Evolutionary conservation across 2,113 vertebrate species (phyloP), one percentile per base, ranked within the genome.

Genomic region (Hippopotamus amphibius): DNA sequence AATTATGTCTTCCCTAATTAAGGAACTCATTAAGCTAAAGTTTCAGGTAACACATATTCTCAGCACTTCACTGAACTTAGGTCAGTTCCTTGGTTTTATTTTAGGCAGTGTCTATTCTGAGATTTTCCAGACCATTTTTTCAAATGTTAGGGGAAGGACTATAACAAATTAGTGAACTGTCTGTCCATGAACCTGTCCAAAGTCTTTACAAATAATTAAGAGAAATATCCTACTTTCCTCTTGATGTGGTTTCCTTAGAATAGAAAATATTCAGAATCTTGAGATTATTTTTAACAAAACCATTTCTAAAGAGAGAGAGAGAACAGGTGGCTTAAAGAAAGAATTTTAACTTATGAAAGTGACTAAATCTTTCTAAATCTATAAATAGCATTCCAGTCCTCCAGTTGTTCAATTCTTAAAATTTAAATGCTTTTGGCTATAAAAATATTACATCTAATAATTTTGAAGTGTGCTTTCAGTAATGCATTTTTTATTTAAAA

Each of bases 381-480:
- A 96, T 94, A 97, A 92, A 94, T 94, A 96, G 46, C 63, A 89
- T 93, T 53, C 69, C 41, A 97, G 37, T 91, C 68, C 30, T 97
- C 80, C 72, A 96, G 68, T 95, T 96, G 65, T 97, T 98, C 92
- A 88, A 92, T 92, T 92, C 46, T 93, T 96, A 98, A 97, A 94
- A 74, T 93, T 97, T 97, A 93, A 97, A 95, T 92, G 65, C 46
- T 98, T 98, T 97, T 95, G 96, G 90, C 50, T 96, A 95, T 88
- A 93, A 98, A 98, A 98, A 96, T 96, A 97, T 92, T 98, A 83
- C 37, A 90, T 90, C 83, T 96, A 96, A 97, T 98, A 97, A 98
- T 97, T 98, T 89, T 97, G 61, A 98, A 97, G 46, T 92, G 86
- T 97, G 80, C 93, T 97, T 98, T 95, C 68, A 96, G 79, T 59